Evolutionary conservation across 2,113 vertebrate species (phyloP).

Genomic region (Zapus hudsonius): DNA sequence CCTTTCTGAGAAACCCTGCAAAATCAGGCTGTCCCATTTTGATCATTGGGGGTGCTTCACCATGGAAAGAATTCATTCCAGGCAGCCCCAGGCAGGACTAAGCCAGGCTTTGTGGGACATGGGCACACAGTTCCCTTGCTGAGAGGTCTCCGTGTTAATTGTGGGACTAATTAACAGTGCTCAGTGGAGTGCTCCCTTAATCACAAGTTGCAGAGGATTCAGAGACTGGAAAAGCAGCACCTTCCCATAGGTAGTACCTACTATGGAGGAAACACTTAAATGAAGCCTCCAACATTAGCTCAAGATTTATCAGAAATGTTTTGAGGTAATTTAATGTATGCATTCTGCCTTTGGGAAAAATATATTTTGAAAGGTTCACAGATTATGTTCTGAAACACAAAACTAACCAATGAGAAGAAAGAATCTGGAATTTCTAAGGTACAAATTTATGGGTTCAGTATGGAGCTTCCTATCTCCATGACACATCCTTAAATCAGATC

Average conservation of each 20-base stretch:
- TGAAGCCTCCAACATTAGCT: neutral
- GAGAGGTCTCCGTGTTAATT: slow-evolving; percentile 54
- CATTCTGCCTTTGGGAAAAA: neutral
- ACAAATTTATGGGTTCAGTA: neutral
- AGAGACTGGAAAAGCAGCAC: neutral
- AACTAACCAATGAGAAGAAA: neutral
- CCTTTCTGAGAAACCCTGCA: neutral
- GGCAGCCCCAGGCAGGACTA: neutral
- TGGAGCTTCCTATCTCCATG: neutral
- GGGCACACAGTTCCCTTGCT: neutral
- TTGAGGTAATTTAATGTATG: neutral
- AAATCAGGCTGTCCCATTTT: slow-evolving; percentile 2
- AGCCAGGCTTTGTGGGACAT: slow-evolving; percentile 17
- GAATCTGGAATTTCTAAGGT: neutral
- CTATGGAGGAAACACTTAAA: neutral
- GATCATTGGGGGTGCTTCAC: neutral
- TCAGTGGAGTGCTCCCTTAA: slow-evolving; percentile 54
- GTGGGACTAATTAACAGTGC: slow-evolving; percentile 60
- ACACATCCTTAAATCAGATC: neutral
- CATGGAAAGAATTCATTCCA: slow-evolving; percentile 30
- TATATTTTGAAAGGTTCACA: neutral
- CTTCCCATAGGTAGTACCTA: neutral
- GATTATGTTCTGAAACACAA: neutral
- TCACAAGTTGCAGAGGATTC: slow-evolving; percentile 40
- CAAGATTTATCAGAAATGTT: neutral